Percentiles rank a stretch among this genome's conserved stretches.
Conservation (phyloP, 2,888 invertebrate genomes). For the Leptopilina syphax region DNA sequence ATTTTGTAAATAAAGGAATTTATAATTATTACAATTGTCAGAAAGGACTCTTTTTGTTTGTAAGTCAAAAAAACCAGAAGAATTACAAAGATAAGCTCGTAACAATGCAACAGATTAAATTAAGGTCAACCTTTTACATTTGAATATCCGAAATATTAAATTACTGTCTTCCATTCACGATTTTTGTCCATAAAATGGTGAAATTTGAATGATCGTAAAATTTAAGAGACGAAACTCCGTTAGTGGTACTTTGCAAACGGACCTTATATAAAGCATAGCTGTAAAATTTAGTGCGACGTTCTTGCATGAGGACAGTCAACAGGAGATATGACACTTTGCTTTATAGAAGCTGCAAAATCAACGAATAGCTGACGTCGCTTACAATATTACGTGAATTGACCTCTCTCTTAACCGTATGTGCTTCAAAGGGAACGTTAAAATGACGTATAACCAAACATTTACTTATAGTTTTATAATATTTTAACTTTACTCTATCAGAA, state of each 20-base stretch:
- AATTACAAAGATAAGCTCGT: no score
- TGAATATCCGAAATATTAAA: not conserved
- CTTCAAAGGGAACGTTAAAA: not conserved
- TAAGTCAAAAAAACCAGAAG: no score
- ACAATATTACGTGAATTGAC: not conserved
- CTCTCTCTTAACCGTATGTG: not conserved
- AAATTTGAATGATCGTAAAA: conserved; percentile 1
- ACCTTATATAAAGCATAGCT: not conserved
- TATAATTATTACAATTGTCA: no score
- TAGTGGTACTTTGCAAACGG: conserved; percentile 16
- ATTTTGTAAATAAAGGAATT: no score
- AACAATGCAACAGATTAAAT: no score
- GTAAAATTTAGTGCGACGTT: conserved; percentile 21
- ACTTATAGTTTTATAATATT: not conserved
- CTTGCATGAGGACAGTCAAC: conserved; percentile 2
- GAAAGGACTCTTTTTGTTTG: no score
- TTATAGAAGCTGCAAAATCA: conserved; percentile 16
- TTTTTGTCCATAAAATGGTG: not conserved
- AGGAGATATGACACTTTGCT: not conserved
- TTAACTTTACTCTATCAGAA: no score
- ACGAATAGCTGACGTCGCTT: conserved; percentile 1
- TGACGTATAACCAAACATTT: not conserved
- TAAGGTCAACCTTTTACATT: no score
- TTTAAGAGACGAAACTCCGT: conserved; percentile 23
- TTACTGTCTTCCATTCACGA: not conserved